A percentile compares a stretch with the other conserved stretches of the same genome.
phyloP scores from a whole-genome alignment of 2,888 invertebrate species.

The Prosopocoilus inquinatus region DNA sequence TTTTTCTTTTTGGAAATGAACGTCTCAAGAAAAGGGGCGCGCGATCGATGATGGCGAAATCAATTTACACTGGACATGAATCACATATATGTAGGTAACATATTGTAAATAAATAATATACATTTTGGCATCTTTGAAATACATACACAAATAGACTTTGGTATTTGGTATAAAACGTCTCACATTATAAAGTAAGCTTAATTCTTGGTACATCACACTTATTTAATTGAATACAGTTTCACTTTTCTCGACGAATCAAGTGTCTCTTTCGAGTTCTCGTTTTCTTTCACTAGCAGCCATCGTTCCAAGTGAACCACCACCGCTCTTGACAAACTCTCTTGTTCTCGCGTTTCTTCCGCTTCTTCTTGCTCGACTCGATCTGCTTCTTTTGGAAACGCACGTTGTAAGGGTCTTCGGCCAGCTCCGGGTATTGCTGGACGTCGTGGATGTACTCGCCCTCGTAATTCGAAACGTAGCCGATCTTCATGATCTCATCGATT shows the following conservation, averaged over 20 bases:
- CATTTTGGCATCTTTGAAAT: conserved; percentile 62
- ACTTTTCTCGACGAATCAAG: conserved; percentile 20
- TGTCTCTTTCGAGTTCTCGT: conserved; percentile 19
- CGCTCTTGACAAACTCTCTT: conserved; percentile 37
- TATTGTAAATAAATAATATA: conserved; percentile 53
- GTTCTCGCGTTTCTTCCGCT: conserved; percentile 67
- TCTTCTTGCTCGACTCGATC: conserved; percentile 67
- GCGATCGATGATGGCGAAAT: conserved; percentile 5
- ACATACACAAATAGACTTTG: conserved; percentile 65
- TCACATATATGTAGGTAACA: conserved; percentile 53
- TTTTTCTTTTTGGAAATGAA: too few species aligned
- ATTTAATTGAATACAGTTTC: conserved; percentile 50
- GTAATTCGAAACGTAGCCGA: conserved; percentile 80
- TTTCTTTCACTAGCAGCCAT: conserved; percentile 44
- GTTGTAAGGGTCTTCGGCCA: conserved; percentile 95
- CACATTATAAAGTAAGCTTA: conserved; percentile 44
- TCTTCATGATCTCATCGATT: conserved; percentile 83
- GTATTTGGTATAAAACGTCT: conserved; percentile 58
- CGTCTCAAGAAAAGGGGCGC: conserved; percentile 15
- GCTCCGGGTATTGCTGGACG: conserved; percentile 83
- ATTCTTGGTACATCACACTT: conserved; percentile 52
- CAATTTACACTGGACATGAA: conserved; percentile 40
- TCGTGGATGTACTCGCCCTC: conserved; percentile 92
- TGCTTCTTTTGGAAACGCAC: conserved; percentile 85
- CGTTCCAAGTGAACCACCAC: conserved; percentile 54